Percentiles rank a stretch among this genome's conserved stretches.
phyloP scores from a whole-genome alignment of 2,888 invertebrate genomes.

The Saturnia pavonia region DNA sequence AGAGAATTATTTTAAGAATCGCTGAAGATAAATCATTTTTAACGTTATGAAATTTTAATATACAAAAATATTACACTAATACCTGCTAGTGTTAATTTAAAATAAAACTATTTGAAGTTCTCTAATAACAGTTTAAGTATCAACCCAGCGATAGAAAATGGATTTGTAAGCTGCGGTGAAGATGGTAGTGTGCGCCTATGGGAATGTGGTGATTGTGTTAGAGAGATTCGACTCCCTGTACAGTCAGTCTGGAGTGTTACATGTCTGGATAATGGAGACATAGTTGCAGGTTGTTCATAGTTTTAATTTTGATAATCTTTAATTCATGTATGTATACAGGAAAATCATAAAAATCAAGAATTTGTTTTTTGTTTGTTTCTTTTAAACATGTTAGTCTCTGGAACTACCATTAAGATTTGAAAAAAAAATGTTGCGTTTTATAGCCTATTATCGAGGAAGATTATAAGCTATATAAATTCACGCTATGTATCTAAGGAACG shows the following conservation, averaged over 20 bases:
- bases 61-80: background rate
- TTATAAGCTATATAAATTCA: no score
- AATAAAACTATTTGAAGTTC: background rate
- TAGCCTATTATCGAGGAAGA: no score
- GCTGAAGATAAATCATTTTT: no score
- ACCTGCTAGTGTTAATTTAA: background rate
- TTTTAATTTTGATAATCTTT: constrained; percentile 3
- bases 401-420: no score
- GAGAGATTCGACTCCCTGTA: constrained; percentile 89
- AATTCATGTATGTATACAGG: background rate
- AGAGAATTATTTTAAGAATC: no score
- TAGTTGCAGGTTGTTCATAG: constrained; percentile 86
- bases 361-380: no score
- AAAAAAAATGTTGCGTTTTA: no score
- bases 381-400: no score
- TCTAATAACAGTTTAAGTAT: constrained; percentile 75
- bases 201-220: constrained; percentile 83
- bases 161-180: constrained; percentile 93
- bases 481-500: no score
- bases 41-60: background rate
- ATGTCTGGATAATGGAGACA: constrained; percentile 91
- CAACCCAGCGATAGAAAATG: constrained; percentile 78
- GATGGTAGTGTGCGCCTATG: constrained; percentile 93
- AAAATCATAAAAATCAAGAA: background rate
- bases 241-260: constrained; percentile 94